Percentiles rank a stretch among this genome's conserved stretches.
Conservation (phyloP, 1,140 invertebrate genomes). For the Drosophila chauvacae region DNA sequence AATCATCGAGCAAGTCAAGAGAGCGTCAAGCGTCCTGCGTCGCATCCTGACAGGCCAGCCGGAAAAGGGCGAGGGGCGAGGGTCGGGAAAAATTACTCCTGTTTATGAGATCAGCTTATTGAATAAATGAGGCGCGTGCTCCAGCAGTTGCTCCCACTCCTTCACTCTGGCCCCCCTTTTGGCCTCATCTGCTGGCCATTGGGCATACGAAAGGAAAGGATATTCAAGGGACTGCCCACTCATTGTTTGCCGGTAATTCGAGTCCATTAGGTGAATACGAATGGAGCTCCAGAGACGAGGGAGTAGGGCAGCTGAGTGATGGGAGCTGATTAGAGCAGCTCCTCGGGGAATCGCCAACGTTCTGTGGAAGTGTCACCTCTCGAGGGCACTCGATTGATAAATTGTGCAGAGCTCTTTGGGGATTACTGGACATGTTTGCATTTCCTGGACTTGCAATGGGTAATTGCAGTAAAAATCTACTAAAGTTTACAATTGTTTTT, state of each 20-base stretch:
- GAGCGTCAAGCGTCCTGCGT: constrained; percentile 5
- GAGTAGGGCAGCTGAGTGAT: constrained; percentile 14
- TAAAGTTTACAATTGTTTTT: background rate
- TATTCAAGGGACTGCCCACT: constrained; percentile 40
- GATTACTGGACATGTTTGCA: constrained; percentile 4
- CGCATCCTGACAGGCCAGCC: constrained; percentile 27
- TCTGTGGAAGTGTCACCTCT: constrained; percentile 36
- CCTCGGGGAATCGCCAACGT: constrained; percentile 21
- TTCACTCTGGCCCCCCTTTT: no score
- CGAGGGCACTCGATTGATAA: constrained; percentile 34
- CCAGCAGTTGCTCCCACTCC: constrained; percentile 3
- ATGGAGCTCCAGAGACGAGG: constrained; percentile 28
- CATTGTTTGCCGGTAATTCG: constrained; percentile 59
- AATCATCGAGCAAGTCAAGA: constrained; percentile 62
- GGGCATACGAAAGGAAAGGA: constrained; percentile 33
- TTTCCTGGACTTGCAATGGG: background rate
- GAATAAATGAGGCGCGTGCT: constrained; percentile 61
- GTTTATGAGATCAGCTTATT: constrained; percentile 63
- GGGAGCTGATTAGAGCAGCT: constrained; percentile 42
- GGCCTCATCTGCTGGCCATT: constrained; percentile 8
- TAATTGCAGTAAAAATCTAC: background rate
- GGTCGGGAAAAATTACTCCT: constrained; percentile 47
- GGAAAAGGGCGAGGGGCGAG: constrained; percentile 2
- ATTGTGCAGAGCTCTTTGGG: constrained; percentile 11
- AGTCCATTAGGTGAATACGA: constrained; percentile 47